Base-by-base conservation (phyloP, 2,113 vertebrate genomes). In the Clarias batrachus region DNA sequence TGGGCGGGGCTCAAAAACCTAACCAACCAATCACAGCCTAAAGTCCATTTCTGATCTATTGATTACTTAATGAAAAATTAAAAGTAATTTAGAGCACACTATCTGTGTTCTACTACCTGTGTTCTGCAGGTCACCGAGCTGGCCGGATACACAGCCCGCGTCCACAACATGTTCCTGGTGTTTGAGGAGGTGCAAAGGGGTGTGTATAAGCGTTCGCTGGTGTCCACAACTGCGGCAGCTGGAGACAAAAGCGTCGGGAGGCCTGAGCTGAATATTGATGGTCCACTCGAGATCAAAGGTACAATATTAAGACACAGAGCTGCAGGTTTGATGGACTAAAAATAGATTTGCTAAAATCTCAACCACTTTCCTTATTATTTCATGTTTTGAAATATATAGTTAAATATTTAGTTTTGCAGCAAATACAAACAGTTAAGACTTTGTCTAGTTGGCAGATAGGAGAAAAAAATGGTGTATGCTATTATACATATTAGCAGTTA, bases 171-270 rank as follows among this genome's bases (percentile, higher is more conserved):
- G 98, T 97, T 99, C 87, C 92, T 93, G 76, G 98, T 99, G 88
- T 99, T 99, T 59, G 96, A 97, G 56, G 98, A 99, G 88, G 98
- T 99, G 52, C 98, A 97, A 91, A 96, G 91, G 89, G 97, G 97
- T 17, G 93, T 98, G 91, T 99, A 98, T 94, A 99, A 97, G 91
- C 97, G 96, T 89, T 94, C 95, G 10, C 89, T 94, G 52, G 87
- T 96, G 57, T 91, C 94, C 52, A 91, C 94, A 74, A 93, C 90
- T 0, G 37, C 92, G 19, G 94, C 93, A 85, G 17, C 81, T 25
- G 93, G 82, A 37, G 92, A 88, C 4, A 93, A 93, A 88, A 95
- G 92, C 90, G 95, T 91, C 71, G 89, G 83, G 90, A 95, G 93
- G 85, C 86, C 92, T 56, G 95, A 93, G 83, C 92, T 95, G 87